Evolutionary conservation across 2,888 invertebrate genomes (phyloP), one percentile per base, ranked within the genome.

Genomic region (Lasioglossum vierecki): DNA sequence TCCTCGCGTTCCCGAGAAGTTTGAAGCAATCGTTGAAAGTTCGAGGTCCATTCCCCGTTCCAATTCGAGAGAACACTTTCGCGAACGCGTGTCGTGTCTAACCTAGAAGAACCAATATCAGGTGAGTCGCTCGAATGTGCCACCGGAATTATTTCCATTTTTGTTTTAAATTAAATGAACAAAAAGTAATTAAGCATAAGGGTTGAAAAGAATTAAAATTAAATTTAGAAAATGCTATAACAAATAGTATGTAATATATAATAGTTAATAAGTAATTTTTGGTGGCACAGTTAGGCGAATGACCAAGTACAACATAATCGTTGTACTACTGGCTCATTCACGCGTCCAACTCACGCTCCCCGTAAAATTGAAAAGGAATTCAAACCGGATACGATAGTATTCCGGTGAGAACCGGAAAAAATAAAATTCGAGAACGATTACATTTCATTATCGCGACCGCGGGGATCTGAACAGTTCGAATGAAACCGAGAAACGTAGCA

Each of bases 21-120:
- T 80, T 39, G 57, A 73, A 75, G 44, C 77, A 80, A 66, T 78
- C 76, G 60, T 77, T 71, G 80, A 84, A 84, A 85, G 70, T 84
- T 75, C 63, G 44, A 60, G 70, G 53, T 77, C 80, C 77, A 71
- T 71, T 85, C 44, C 74, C 71, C 39, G 70, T 71, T 80, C 26
- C 68, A 76, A 26, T 26, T 49, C 22, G 15, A 6, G 35, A 83
- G 35, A 83, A 83, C 68, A 39, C 72, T 79, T 77, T n/a, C 30
- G 11, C n/a, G 35, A 79, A 66, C 72, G 79, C 53, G 30, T 72
- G 39, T 26, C 63, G 39, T 2, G 60, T 26, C 60, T 26, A 30
- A 60, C 26, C 60, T 60, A 26, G 15, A 13, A 26, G 60, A 60
- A 60, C 60, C 60, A 60, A 60, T 60, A 60, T 26, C n/a, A 26